phyloP scores from a whole-genome alignment of 2,113 vertebrate genomes.

The Rhynchomys soricoides region DNA sequence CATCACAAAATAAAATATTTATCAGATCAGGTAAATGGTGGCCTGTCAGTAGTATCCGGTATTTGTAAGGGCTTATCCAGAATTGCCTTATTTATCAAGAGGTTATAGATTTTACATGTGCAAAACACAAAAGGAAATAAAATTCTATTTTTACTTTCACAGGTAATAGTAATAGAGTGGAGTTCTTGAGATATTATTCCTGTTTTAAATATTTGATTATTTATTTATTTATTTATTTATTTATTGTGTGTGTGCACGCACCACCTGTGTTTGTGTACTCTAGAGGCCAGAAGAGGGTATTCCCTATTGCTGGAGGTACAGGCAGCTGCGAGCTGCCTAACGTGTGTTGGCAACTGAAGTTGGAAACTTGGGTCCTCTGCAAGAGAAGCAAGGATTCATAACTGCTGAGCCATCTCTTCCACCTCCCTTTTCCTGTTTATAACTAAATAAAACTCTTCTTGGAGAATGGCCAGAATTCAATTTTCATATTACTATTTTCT shows the following conservation, averaged over 20 bases:
- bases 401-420: neutral
- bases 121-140: conserved; percentile 11
- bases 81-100: neutral
- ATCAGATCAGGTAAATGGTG: neutral
- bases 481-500: conserved; percentile 2
- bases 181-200: neutral
- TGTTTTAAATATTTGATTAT: no score
- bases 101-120: neutral
- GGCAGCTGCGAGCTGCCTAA: no score
- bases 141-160: neutral
- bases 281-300: neutral
- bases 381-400: neutral
- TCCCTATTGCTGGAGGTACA: neutral
- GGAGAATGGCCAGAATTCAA: neutral
- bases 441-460: neutral
- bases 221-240: no score
- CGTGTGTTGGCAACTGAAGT: neutral
- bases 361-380: neutral
- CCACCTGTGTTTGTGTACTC: neutral
- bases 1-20: neutral
- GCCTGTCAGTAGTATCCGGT: no score
- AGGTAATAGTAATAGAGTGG: neutral
- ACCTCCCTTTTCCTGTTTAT: neutral
- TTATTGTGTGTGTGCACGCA: no score
- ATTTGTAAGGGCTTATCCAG: neutral